Base-by-base conservation (phyloP, 1,140 invertebrate species). In the Chrysomallon squamiferum region DNA sequence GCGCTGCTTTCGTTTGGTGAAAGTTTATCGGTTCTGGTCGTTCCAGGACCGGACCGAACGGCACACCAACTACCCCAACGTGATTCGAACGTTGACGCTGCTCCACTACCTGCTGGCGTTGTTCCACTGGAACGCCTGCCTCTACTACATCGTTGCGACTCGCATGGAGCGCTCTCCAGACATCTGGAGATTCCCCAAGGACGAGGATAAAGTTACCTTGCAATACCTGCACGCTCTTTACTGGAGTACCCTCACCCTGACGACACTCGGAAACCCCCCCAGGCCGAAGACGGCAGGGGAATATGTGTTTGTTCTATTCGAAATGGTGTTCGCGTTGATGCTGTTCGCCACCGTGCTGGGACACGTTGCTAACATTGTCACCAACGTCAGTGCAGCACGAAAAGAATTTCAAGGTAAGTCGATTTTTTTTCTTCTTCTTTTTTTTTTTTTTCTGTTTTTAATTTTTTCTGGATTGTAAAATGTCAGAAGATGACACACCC, bases 61-160 rank as follows among this genome's bases (percentile, higher is more conserved):
- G 70, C 96, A 99, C 85, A 98, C 96, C 52, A 98, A 98, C 87
- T 99, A 98, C 88, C 96, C 96, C 65, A 99, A 99, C 88, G 89
- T 98, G 6, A 83, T 98, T 88, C 91, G 96, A 74, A 96, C 95
- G 65, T 90, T 87, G 7, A 93, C 94, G 79, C 89, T 98, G 75
- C 93, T 97, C 83, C 95, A 98, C 88, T 97, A 97, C 88, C 90
- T 98, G 77, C 88, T 98, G 87, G 95, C 97, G 86, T 96, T 98
- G 86, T 98, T 98, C 88, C 97, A 99, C 89, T 99, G 96, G 96
- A 99, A 99, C 87, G 95, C 96, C 73, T 98, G 96, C 88, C 89
- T 98, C 81, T 97, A 95, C 88, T 93, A 97, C 89, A 72, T 82
- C 18, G 74, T 84, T 35, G 77, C 74, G 20, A 43, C 66, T 30